Conservation (phyloP, 2,888 invertebrate species). For the Aelia acuminata region DNA sequence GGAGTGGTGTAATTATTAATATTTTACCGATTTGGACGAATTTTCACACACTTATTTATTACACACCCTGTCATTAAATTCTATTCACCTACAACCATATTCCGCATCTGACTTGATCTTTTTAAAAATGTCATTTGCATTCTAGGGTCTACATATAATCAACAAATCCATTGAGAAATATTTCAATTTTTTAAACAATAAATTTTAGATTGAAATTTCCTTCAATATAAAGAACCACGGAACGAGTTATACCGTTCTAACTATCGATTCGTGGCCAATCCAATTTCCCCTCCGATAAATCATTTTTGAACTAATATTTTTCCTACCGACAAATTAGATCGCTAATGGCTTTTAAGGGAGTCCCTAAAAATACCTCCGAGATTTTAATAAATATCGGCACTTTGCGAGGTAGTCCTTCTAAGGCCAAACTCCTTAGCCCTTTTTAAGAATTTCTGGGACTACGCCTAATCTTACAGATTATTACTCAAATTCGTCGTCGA, state of each 20-base stretch:
- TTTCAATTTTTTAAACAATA: too few species aligned
- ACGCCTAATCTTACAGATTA: neutral
- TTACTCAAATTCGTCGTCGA: too few species aligned
- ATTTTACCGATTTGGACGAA: too few species aligned
- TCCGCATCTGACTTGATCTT: too few species aligned
- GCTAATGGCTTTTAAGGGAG: slow-evolving; percentile 32
- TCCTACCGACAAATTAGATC: slow-evolving; percentile 34
- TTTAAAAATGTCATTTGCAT: too few species aligned
- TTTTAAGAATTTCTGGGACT: neutral
- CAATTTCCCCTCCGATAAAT: slow-evolving; percentile 12
- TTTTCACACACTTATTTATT: too few species aligned
- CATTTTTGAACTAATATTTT: slow-evolving; percentile 45
- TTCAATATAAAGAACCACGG: neutral
- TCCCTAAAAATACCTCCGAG: slow-evolving; percentile 36
- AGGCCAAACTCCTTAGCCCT: neutral
- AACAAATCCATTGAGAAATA: too few species aligned
- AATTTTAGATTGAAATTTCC: neutral
- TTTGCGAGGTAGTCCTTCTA: neutral
- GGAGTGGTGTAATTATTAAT: too few species aligned
- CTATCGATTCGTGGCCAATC: slow-evolving; percentile 22
- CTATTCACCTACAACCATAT: too few species aligned
- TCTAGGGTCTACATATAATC: too few species aligned
- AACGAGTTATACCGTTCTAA: neutral
- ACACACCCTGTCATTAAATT: too few species aligned
- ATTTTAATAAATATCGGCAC: slow-evolving; percentile 45